Percentiles rank a stretch among this genome's conserved stretches.
These are phyloP conservation scores for Hipposideros larvatus DNA, from an alignment of 2,797 vertebrate genomes.

Conservation along the genomic window DNA sequence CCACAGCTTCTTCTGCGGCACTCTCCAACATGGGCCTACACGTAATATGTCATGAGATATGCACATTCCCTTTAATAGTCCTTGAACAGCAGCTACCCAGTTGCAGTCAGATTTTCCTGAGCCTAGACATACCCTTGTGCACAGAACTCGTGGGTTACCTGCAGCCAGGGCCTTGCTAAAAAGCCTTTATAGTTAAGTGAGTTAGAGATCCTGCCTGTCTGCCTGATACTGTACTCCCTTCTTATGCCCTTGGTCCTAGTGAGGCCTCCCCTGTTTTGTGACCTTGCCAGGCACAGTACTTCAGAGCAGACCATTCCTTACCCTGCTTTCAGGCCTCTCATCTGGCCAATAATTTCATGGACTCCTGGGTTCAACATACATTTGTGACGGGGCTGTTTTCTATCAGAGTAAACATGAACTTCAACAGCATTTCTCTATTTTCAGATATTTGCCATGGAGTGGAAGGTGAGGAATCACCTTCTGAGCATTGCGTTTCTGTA, in stretches of 20 bases:
- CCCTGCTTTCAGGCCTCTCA: neutral
- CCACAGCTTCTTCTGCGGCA: neutral
- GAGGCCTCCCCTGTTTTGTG: neutral
- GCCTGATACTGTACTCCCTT: neutral
- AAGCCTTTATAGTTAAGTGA: neutral
- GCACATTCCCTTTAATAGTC: neutral
- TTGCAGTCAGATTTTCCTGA: neutral
- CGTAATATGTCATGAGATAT: neutral
- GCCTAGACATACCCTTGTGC: neutral
- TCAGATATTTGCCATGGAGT: constrained; percentile 12
- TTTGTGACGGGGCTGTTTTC: neutral
- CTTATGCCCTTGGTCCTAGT: neutral
- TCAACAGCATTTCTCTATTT: constrained; percentile 59
- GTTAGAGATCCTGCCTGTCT: neutral
- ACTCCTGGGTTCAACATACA: neutral
- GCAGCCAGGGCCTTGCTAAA: neutral
- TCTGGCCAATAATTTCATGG: neutral
- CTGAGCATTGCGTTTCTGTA: neutral
- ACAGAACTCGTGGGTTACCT: neutral
- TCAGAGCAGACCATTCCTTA: neutral
- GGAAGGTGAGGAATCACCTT: neutral
- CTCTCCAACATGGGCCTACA: neutral
- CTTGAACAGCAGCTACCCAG: neutral
- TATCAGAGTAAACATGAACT: neutral
- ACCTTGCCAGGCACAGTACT: neutral